Evolutionary conservation across 2,888 invertebrate species (phyloP), one percentile per base, ranked within the genome.

Genomic region (Junonia oenone): DNA sequence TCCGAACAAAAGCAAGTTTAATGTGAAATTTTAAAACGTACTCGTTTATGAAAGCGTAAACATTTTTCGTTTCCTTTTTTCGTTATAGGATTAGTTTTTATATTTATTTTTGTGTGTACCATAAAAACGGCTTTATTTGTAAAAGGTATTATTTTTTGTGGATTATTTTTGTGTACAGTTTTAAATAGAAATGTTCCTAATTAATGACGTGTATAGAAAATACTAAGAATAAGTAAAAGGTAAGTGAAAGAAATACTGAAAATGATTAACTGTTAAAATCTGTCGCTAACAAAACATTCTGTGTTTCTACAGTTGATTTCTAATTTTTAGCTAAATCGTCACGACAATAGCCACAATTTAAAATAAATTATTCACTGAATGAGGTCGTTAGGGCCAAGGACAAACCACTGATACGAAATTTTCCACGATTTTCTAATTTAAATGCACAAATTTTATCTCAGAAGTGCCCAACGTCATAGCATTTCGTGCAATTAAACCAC

Each of bases 21-120:
- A 43, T 43, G 43, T 43, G 26, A 43, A 43, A 26, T 43, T 43
- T 43, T 43, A 43, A 43, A 43, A 43, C 13, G n/a, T 26, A 26
- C 22, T 43, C 43, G 26, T 13, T 43, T 43, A 26, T 43, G 13
- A 43, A 22, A 43, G 14, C 26, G 43, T 43, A 43, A 43, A 43
- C 8, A 22, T 43, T 22, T 26, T 26, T 43, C 8, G 13, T 13
- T 6, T 14, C 14, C 37, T 8, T n/a, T 19, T 43, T 26, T 26
- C 8, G 19, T 43, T 11, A 43, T 43, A 17, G 13, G 26, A 43
- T 43, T 43, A 40, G 17, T 40, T 40, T n/a, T 40, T n/a, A 8
- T 17, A 19, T 40, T 19, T 40, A 11, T n/a, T 40, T 40, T 40
- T 17, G 17, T 17, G 38, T 9, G 5, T 19, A 38, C 17, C 8